Evolutionary conservation across 2,113 vertebrate species (phyloP).

Genomic region (Rhabdornis inornatus): DNA sequence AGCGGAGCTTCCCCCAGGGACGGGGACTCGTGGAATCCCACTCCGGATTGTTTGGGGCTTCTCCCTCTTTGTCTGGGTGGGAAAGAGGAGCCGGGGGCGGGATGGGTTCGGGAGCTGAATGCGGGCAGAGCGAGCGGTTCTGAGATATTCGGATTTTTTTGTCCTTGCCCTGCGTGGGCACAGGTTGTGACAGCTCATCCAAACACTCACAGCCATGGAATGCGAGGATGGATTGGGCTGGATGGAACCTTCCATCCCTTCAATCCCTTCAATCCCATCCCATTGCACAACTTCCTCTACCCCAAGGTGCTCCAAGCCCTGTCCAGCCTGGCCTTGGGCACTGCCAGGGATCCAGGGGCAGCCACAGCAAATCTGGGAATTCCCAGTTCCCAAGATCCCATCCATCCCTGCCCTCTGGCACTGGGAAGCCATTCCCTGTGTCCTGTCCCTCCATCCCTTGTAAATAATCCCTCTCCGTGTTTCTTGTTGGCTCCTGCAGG

Average conservation of each 20-base stretch:
- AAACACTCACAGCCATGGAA: fast-evolving
- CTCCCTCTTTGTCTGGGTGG: conserved; percentile 30
- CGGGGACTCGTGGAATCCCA: neutral
- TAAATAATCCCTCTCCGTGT: neutral
- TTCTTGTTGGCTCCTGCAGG: neutral
- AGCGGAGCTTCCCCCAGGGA: conserved; percentile 49
- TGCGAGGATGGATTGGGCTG: neutral
- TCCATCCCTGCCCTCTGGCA: fast-evolving
- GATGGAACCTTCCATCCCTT: too few relatives aligned
- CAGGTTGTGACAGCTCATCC: fast-evolving
- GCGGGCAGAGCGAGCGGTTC: fast-evolving
- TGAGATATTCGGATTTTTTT: fast-evolving
- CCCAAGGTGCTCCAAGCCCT: neutral
- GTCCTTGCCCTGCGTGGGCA: fast-evolving
- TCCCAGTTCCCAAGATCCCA: neutral
- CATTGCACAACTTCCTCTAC: too few relatives aligned
- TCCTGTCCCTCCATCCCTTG: neutral
- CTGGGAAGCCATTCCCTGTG: neutral
- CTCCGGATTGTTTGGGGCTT: neutral
- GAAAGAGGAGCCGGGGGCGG: fast-evolving
- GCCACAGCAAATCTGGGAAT: neutral
- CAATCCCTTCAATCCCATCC: neutral
- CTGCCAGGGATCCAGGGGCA: neutral
- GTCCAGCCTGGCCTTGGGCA: neutral
- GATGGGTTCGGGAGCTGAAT: fast-evolving